A percentile compares a stretch with the other conserved stretches of the same genome.
phyloP scores from a whole-genome alignment of 2,888 invertebrate species.

The Amphipyra tragopoginis region DNA sequence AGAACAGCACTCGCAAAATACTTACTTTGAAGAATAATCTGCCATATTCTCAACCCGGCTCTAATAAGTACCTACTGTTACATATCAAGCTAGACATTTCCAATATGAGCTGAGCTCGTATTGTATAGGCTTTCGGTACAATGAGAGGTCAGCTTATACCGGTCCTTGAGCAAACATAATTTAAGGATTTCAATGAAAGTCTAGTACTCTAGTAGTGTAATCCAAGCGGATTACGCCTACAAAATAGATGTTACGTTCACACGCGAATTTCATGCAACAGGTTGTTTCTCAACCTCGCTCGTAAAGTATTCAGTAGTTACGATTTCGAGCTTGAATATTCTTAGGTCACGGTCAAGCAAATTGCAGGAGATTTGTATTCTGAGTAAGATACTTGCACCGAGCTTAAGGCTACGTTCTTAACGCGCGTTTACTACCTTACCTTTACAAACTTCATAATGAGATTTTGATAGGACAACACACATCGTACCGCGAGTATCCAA shows the following conservation, averaged over 20 bases:
- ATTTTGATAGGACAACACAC: too few species aligned
- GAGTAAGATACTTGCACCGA: not conserved
- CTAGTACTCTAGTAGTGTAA: not conserved
- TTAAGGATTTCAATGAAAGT: not conserved
- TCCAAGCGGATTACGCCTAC: conserved; percentile 2
- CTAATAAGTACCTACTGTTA: not conserved
- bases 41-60: not conserved
- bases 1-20: too few species aligned
- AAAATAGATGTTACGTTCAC: conserved; percentile 15
- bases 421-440: too few species aligned
- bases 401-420: too few species aligned
- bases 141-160: too few species aligned
- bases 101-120: too few species aligned
- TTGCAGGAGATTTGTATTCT: not conserved
- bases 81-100: too few species aligned
- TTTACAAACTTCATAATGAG: too few species aligned
- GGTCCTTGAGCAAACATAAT: not conserved
- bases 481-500: too few species aligned
- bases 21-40: not conserved
- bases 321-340: not conserved
- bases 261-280: conserved; percentile 38
- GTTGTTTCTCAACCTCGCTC: conserved; percentile 9
- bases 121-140: too few species aligned
- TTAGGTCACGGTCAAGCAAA: conserved; percentile 1
- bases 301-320: conserved; percentile 1